phyloP scores from a whole-genome alignment of 2,113 vertebrate genomes.

The Mormyrus iriodes region DNA sequence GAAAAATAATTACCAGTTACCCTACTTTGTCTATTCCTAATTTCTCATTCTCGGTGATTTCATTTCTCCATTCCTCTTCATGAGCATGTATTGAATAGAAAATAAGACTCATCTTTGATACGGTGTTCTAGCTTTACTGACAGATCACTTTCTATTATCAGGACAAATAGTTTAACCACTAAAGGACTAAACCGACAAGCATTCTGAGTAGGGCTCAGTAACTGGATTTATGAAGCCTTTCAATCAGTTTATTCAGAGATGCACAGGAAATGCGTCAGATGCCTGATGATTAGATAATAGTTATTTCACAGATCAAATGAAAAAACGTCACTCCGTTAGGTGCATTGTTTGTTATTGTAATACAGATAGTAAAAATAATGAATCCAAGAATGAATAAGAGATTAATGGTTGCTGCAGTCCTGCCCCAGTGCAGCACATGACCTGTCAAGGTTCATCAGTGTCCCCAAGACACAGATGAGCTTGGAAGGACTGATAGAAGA shows the following conservation, averaged over 20 bases:
- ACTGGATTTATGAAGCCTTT: neutral
- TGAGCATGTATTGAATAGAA: neutral
- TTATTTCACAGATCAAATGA: neutral
- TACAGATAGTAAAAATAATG: neutral
- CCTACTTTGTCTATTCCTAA: neutral
- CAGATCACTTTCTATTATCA: neutral
- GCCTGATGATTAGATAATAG: neutral
- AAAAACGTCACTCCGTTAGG: neutral
- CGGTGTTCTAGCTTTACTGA: neutral
- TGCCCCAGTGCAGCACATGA: no score
- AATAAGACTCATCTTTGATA: neutral
- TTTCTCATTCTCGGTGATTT: neutral
- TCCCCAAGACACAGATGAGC: neutral
- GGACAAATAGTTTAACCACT: neutral
- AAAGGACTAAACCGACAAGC: neutral
- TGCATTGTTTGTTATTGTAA: neutral
- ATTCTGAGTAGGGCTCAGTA: neutral
- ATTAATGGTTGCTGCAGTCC: neutral
- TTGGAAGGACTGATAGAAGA: neutral
- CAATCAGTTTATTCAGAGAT: neutral
- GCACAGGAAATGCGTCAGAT: neutral
- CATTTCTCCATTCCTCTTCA: neutral
- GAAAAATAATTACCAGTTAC: neutral
- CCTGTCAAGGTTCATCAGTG: neutral
- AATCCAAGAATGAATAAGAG: neutral